Evolutionary conservation across 2,797 vertebrate species (phyloP).

Genomic region (Enteromius afrohamiltoni): DNA sequence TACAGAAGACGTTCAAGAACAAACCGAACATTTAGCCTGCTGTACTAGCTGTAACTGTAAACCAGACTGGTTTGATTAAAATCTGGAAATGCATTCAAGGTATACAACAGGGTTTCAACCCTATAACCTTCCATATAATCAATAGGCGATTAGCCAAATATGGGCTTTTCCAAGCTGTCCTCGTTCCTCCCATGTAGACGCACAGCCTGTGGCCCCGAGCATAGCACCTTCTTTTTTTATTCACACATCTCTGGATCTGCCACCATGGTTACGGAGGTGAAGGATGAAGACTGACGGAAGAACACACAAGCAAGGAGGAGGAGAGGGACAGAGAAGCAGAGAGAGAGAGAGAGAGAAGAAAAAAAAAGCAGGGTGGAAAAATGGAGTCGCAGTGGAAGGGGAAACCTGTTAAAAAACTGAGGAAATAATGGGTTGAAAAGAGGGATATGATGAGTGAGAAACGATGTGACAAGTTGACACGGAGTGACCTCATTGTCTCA

Average conservation of each 20-base stretch:
- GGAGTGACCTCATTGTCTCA: constrained; percentile 50
- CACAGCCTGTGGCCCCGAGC: neutral
- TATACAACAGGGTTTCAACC: neutral
- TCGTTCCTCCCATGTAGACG: neutral
- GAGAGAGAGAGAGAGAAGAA: constrained; percentile 7
- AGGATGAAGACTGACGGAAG: constrained; percentile 9
- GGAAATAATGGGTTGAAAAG: constrained; percentile 3
- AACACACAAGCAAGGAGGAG: neutral
- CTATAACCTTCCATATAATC: neutral
- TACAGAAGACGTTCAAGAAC: constrained; percentile 9
- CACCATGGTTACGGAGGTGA: constrained; percentile 43
- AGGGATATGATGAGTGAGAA: neutral
- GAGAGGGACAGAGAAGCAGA: neutral
- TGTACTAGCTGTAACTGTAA: neutral
- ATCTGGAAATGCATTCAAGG: neutral
- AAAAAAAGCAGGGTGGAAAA: neutral
- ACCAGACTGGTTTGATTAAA: neutral
- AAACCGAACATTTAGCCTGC: neutral
- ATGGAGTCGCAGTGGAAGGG: neutral
- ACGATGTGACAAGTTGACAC: constrained; percentile 31
- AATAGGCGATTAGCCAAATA: neutral
- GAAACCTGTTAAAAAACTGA: constrained; percentile 5
- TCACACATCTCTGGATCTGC: constrained; percentile 29
- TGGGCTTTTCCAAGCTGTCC: neutral
- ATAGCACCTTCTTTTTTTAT: constrained; percentile 13